Conservation (phyloP, 2,888 invertebrate species). For the Callimorpha dominula region DNA sequence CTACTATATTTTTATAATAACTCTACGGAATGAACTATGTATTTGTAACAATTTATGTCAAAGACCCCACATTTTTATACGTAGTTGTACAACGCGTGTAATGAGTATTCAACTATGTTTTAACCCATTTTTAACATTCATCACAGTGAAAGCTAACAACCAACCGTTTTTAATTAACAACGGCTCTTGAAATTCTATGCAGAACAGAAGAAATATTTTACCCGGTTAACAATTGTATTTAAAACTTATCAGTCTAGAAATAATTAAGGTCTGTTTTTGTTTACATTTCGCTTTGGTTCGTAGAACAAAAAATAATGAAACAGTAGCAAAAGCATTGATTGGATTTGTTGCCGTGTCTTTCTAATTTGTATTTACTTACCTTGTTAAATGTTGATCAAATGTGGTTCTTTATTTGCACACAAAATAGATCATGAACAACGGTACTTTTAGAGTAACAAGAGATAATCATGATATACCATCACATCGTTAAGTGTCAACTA, state of each 20-base stretch:
- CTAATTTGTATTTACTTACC: not conserved
- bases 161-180: not conserved
- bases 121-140: not conserved
- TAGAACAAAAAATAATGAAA: not conserved
- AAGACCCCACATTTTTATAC: not conserved
- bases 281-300: not conserved
- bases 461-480: not conserved
- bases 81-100: not conserved
- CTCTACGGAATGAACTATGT: too few species aligned
- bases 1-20: not conserved
- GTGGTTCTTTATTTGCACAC: not conserved
- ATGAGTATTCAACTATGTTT: not conserved
- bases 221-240: not conserved
- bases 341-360: not conserved
- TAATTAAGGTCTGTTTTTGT: not conserved
- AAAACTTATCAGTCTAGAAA: not conserved
- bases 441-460: not conserved
- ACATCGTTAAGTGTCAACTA: not conserved
- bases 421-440: not conserved
- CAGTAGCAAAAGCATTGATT: not conserved
- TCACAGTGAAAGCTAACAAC: not conserved
- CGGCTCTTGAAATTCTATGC: not conserved
- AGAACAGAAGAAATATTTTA: not conserved
- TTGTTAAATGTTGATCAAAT: not conserved
- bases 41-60: not conserved